Evolutionary conservation across 2,797 vertebrate genomes (phyloP).

Genomic region (Sparus aurata): DNA sequence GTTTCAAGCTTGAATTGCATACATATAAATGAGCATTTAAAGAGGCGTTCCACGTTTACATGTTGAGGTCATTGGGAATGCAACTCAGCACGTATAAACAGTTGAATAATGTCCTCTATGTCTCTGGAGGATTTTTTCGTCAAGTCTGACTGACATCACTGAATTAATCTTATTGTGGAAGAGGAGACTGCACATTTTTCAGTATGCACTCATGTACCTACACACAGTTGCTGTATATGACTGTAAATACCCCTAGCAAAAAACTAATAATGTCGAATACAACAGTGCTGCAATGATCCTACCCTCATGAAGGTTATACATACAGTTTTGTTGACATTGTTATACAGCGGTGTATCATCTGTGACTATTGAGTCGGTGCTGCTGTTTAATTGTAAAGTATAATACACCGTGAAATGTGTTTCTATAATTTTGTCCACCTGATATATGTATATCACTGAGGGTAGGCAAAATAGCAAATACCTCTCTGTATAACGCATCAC

Average conservation of each 20-base stretch:
- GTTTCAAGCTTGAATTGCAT: slow-evolving; percentile 4
- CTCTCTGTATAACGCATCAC: not conserved
- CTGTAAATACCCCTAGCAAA: not conserved
- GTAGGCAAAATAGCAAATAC: not conserved
- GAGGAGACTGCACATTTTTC: not conserved
- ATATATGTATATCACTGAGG: not conserved
- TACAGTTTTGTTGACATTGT: not conserved
- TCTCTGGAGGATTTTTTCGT: slow-evolving; percentile 4
- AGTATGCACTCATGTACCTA: not conserved
- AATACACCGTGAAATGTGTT: not conserved
- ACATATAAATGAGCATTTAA: not conserved
- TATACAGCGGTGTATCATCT: not conserved
- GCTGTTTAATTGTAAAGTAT: not conserved
- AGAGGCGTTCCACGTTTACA: not conserved
- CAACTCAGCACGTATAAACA: slow-evolving; percentile 5
- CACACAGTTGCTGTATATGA: not conserved
- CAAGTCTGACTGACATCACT: slow-evolving; percentile 1
- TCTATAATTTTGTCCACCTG: not conserved
- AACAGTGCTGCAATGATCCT: not conserved
- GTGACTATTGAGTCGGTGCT: not conserved
- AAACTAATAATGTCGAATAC: not conserved
- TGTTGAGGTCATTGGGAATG: slow-evolving; percentile 11
- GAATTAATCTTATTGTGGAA: not conserved
- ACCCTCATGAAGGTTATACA: not conserved
- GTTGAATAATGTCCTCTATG: not conserved